These are phyloP conservation scores for Ectropis grisescens DNA, from an alignment of 1,140 invertebrate species.

Conservation along the genomic window DNA sequence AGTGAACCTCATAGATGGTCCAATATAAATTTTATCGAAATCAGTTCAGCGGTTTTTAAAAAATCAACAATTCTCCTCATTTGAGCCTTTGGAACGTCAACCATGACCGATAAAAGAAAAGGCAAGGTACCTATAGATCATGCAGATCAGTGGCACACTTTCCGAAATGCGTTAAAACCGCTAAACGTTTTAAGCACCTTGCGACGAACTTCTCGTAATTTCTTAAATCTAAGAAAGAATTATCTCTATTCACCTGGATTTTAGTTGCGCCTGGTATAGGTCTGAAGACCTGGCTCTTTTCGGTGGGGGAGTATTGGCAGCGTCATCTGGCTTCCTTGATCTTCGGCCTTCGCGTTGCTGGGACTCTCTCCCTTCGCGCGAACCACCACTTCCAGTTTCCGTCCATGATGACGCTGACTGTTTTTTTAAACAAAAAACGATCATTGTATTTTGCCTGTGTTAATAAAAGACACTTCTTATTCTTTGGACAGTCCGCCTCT, in stretches of 20 bases:
- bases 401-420: conserved; percentile 61
- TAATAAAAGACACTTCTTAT: not conserved
- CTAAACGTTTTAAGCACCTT: no score
- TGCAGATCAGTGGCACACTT: no score
- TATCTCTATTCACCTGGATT: conserved; percentile 44
- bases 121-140: no score
- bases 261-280: conserved; percentile 71
- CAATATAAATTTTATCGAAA: no score
- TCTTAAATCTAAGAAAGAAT: not conserved
- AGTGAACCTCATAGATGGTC: no score
- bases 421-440: conserved; percentile 1
- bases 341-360: conserved; percentile 37
- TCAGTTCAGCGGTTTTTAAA: no score
- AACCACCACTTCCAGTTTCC: conserved; percentile 48
- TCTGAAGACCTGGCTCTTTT: conserved; percentile 75
- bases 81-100: no score
- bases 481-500: no score
- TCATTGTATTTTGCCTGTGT: not conserved
- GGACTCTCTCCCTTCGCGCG: conserved; percentile 38
- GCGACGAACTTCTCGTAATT: no score
- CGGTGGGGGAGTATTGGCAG: conserved; percentile 70
- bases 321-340: conserved; percentile 47
- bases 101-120: no score
- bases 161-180: no score
- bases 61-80: no score